phyloP scores from a whole-genome alignment of 1,140 invertebrate genomes.

The Tetramorium parvispinum region DNA sequence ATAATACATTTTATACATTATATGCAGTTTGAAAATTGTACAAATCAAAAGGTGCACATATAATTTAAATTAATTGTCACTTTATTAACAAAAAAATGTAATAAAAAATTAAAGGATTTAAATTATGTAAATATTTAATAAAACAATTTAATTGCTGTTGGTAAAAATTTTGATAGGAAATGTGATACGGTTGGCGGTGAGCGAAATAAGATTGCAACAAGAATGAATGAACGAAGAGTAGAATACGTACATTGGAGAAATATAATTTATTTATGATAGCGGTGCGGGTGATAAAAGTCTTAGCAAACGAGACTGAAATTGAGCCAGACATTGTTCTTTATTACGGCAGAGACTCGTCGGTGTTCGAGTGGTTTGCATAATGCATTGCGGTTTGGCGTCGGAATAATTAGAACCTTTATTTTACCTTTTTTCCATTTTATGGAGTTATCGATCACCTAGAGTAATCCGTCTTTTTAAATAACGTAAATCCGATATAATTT shows the following conservation, averaged over 20 bases:
- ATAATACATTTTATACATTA: background rate
- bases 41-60: background rate
- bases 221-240: conserved; percentile 24
- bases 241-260: conserved; percentile 6
- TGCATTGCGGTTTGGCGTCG: conserved; percentile 29
- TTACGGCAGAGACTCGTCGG: conserved; percentile 13
- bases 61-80: background rate
- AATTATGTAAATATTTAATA: background rate
- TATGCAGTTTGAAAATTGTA: background rate
- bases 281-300: conserved; percentile 61
- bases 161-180: conserved; percentile 28
- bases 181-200: background rate
- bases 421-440: background rate
- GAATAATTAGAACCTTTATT: conserved; percentile 41
- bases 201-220: conserved; percentile 45
- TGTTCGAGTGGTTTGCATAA: conserved; percentile 64
- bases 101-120: background rate
- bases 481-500: background rate
- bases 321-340: conserved; percentile 57
- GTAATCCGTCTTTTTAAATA: conserved; percentile 9
- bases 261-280: conserved; percentile 73
- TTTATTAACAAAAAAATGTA: background rate
- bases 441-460: background rate
- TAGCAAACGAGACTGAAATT: conserved; percentile 37
- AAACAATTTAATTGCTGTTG: background rate